These are phyloP conservation scores for Macaca nemestrina DNA, from an alignment of 2,113 vertebrate genomes.

Conservation along the genomic window DNA sequence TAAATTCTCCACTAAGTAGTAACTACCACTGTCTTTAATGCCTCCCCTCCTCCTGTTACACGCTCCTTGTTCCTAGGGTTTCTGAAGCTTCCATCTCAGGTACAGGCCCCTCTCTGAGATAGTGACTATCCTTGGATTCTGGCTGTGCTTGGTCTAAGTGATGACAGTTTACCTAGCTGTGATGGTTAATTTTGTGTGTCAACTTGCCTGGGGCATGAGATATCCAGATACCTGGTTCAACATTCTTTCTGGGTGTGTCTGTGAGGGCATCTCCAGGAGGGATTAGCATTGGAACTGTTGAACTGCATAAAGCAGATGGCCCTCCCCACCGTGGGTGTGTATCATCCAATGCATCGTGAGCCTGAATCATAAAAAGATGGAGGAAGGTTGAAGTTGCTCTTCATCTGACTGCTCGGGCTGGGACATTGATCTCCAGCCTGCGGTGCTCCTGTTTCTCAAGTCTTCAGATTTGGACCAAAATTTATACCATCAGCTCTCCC, in stretches of 20 bases:
- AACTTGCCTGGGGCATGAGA: neutral
- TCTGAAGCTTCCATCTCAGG: neutral
- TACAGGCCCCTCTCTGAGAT: neutral
- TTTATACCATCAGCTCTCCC: neutral
- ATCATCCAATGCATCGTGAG: neutral
- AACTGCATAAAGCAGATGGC: neutral
- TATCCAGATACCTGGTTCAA: neutral
- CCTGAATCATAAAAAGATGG: neutral
- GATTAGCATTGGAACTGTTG: neutral
- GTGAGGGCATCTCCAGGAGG: neutral
- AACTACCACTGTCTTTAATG: neutral
- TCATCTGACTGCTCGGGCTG: neutral
- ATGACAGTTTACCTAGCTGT: neutral
- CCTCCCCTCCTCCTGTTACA: rapidly evolving
- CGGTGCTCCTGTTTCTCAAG: neutral
- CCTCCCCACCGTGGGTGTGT: neutral
- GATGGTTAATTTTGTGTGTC: neutral
- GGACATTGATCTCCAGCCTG: neutral
- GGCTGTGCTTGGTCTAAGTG: neutral
- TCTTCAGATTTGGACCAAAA: neutral
- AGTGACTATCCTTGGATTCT: neutral
- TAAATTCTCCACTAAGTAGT: neutral
- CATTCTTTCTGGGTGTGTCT: neutral
- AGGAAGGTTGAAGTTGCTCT: neutral
- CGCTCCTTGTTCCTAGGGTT: neutral